Evolutionary conservation across 1,140 invertebrate genomes (phyloP), one percentile per base, ranked within the genome.

Genomic region (Asbolus verrucosus): DNA sequence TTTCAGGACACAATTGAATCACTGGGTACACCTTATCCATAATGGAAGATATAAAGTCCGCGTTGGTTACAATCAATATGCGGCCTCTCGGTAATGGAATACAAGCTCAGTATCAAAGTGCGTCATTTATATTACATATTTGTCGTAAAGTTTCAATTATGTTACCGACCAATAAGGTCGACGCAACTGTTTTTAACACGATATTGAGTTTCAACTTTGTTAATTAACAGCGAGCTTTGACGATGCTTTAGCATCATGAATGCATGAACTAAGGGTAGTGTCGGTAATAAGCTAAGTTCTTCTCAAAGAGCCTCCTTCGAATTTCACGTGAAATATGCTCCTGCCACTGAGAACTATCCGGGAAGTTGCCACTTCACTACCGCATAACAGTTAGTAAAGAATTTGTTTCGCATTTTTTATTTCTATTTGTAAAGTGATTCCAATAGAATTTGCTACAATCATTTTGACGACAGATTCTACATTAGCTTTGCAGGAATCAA

Each of bases 221-320:
- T 67, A 67, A 67, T 67, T 67, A 67, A 50, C 65, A 38, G 21
- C 19, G 24, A 50, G 30, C 67, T 69, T 70, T 70, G 68, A 70
- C 21, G 67, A 15, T 59, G 27, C 9, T 59, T 21, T 67, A 36
- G 38, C 18, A 36, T 61, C 66, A 30, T 68, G 39, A 61, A 68
- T 68, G 60, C 31, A 54, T 14, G 46, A 54, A 54, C 46, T 54
- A 21, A 68, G 39, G 50, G 60, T 60, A 60, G 43, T 60, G 46
- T 68, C 60, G 46, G 46, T 54, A 54, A 54, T 54, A 54, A 54
- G 46, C 21, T 21, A 54, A 54, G 54, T 21, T 38, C 50, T 61
- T 41, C 21, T 60, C n/a, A 18, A 61, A 68, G 60, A 21, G 27
- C 60, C 54, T 61, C 30, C 43, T 38, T 68, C 66, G 30, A 19